Base-by-base conservation (phyloP, 1,140 invertebrate species). In the Patella vulgata region DNA sequence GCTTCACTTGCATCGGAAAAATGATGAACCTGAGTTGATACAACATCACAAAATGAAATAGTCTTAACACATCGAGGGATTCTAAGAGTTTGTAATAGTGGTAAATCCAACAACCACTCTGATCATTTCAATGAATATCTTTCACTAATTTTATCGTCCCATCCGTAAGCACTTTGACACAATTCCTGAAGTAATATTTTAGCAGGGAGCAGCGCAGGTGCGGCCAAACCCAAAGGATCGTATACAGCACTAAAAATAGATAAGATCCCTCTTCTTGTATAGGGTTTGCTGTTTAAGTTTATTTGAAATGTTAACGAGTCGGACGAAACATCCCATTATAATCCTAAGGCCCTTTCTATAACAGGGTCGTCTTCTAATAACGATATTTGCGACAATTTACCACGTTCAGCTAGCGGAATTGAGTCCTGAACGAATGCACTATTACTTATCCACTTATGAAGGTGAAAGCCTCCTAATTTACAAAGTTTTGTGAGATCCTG, bases 1-100 rank as follows among this genome's bases (percentile, higher is more conserved):
- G 58, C 64, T 0, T 68, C 73, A 46, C 75, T 73, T 17, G 42
- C 42, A 48, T 48, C 47, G 6, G 4, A 1, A 23, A 53, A 59
- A 0, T 21, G 12, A 55, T 68, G 66, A 14, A 62, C 25, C 27
- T 58, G 46, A 6, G 17, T 21, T 17, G 47, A 51, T 9, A 33
- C n/a, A 12, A 46, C 19, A 3, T 33, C n/a, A 27, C 48, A 23
- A 33, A 59, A 68, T 23, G 55, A 8, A 25, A 21, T 27, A 6
- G 42, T 23, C 40, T 64, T 68, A 28, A 54, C 55, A 54, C 60
- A 68, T 23, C 44, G 1, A 6, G 14, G 14, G 3, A 63, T 57
- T 21, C 1, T 53, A 1, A 64, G n/a, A 27, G 23, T n/a, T 25
- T 40, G 25, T 12, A 68, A 28, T n/a, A 46, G 21, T 30, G 46